These are phyloP conservation scores for Poecilia wingei DNA, from an alignment of 2,797 vertebrate species.

Conservation along the genomic window DNA sequence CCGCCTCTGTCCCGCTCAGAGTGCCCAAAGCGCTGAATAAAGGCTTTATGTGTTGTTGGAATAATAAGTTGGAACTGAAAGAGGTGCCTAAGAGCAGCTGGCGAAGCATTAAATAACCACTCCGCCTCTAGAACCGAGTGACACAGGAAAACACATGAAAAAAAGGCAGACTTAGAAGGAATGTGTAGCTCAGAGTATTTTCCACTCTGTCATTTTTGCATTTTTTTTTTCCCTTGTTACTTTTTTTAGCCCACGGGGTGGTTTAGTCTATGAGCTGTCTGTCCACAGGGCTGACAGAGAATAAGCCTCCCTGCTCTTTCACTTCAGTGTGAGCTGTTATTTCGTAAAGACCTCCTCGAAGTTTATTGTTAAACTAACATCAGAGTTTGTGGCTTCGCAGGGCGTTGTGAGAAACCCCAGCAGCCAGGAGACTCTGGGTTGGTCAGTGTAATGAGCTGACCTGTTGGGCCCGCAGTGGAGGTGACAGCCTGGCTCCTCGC, in stretches of 20 bases:
- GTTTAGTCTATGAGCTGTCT: constrained; percentile 48
- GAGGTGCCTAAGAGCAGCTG: constrained; percentile 5
- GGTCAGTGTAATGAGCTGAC: constrained; percentile 34
- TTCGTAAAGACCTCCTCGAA: constrained; percentile 39
- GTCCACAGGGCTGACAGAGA: constrained; percentile 45
- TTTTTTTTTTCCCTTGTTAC: constrained; percentile 46
- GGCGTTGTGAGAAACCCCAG: constrained; percentile 46
- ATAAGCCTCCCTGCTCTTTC: constrained; percentile 41
- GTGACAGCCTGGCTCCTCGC: constrained; percentile 55
- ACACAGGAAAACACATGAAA: constrained; percentile 39
- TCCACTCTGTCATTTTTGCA: constrained; percentile 69
- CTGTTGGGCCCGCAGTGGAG: constrained; percentile 29
- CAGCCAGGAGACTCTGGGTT: constrained; percentile 44
- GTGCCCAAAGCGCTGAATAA: constrained; percentile 14
- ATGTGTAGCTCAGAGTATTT: constrained; percentile 56
- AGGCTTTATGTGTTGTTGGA: constrained; percentile 2
- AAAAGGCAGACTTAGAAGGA: constrained; percentile 32
- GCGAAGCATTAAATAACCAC: constrained; percentile 38
- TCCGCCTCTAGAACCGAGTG: constrained; percentile 28
- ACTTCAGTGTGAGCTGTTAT: constrained; percentile 34
- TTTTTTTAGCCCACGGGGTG: constrained; percentile 65
- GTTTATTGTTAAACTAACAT: constrained; percentile 44
- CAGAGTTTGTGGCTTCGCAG: constrained; percentile 54
- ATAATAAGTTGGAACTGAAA: constrained; percentile 17
- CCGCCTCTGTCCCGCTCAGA: not conserved